Evolutionary conservation across 2,113 vertebrate genomes (phyloP), one percentile per base, ranked within the genome.

Genomic region (Zosterops borbonicus): DNA sequence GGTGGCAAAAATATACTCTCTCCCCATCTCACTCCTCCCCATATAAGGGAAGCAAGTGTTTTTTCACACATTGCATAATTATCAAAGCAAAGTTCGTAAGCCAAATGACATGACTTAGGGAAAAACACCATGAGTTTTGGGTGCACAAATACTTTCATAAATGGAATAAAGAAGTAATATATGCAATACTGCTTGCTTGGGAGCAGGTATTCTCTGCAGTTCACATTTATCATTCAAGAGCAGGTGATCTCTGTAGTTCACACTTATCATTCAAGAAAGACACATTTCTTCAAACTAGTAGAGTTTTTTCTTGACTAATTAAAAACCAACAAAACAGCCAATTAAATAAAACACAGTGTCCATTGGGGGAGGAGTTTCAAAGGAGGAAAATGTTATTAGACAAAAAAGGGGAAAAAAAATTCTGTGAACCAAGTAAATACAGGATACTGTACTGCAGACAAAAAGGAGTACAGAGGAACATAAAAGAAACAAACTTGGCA

Each of bases 261-360:
- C 18, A 68, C 53, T 75, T 20, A 74, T 68, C 13, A 41, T 64
- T 60, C 39, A 53, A 56, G 15, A 81, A 85, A 73, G 56, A 60
- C 8, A 35, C 1, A 20, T 46, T 47, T 27, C 33, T 68, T 24
- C 27, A 80, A 67, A 83, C 49, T 11, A 75, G 52, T 11, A 58
- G 76, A 79, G 58, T 17, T 93, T 90, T 74, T 86, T 46, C n/a
- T 60, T 44, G 22, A 10, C 58, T 90, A 65, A 89, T 74, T 87
- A 69, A 89, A 87, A 83, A 11, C 1, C 52, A 74, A 9, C 3
- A 4, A 86, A 69, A 7, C 24, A 44, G 31, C 3, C 60, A 79
- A 37, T 49, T 69, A 94, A 84, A 65, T 58, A 47, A 78, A 94
- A 83, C 19, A 85, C 14, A 41, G 2, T 9, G 4, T 53, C 64